A percentile compares a stretch with the other conserved stretches of the same genome.
Evolutionary conservation across 35 echinoderm and acorn worm species (phyloP).

Genomic region (Anneissia japonica): DNA sequence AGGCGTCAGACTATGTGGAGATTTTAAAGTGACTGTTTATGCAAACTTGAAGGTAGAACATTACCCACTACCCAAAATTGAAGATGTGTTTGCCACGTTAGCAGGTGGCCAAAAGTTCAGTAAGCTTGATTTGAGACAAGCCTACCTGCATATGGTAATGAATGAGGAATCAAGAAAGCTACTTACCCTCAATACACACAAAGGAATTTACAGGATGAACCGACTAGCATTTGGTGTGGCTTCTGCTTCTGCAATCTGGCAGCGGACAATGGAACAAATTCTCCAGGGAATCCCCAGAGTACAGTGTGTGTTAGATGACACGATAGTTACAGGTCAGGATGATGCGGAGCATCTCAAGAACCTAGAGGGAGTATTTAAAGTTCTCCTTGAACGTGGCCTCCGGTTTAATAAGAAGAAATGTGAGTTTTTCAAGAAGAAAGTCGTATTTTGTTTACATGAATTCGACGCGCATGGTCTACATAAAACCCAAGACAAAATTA

Average conservation of each 20-base stretch:
- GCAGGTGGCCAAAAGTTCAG: constrained; percentile 14
- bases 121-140: constrained; percentile 51
- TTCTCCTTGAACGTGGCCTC: too few relatives aligned
- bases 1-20: constrained; percentile 54
- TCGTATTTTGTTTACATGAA: constrained; percentile 19
- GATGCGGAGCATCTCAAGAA: too few relatives aligned
- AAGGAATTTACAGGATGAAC: constrained; percentile 22
- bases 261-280: constrained; percentile 2
- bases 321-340: too few relatives aligned
- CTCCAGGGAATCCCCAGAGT: constrained; percentile 4
- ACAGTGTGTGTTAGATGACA: too few relatives aligned
- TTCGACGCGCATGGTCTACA: constrained; percentile 33
- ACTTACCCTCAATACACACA: constrained; percentile 31
- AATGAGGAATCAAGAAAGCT: constrained; percentile 37
- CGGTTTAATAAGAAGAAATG: constrained; percentile 46
- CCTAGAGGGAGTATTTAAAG: too few relatives aligned
- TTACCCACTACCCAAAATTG: constrained; percentile 40
- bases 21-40: constrained; percentile 56
- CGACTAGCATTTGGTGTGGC: constrained; percentile 8
- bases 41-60: constrained; percentile 20
- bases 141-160: constrained; percentile 46
- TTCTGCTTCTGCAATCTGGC: constrained; percentile 28
- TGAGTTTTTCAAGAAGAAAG: constrained; percentile 22
- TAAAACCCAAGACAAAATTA: constrained; percentile 16
- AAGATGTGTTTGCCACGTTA: constrained; percentile 67